phyloP scores from a whole-genome alignment of 2,888 invertebrate genomes.

The Sinodicranocentrus sp. region DNA sequence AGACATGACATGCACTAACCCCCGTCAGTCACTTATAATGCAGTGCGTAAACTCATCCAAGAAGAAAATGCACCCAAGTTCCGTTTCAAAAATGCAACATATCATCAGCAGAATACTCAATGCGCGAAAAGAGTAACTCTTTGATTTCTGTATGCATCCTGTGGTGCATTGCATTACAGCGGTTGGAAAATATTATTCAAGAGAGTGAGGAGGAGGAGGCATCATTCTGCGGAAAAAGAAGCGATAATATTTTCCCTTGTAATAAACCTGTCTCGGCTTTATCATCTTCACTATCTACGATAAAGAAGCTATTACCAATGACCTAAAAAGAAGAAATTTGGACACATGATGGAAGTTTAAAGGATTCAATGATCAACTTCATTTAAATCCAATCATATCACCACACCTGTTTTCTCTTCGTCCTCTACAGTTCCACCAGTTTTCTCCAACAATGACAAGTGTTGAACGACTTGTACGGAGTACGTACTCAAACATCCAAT shows the following conservation, averaged over 20 bases:
- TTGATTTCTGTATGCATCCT: too few relatives aligned
- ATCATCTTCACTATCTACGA: conserved; percentile 25
- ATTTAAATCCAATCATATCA: conserved; percentile 58
- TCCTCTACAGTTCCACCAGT: background rate
- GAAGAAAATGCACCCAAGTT: background rate
- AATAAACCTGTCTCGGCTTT: conserved; percentile 24
- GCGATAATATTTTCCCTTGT: conserved; percentile 1
- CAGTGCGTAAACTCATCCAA: background rate
- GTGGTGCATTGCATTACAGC: background rate
- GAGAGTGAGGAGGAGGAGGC: too few relatives aligned
- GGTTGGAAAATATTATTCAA: too few relatives aligned
- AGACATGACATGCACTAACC: conserved; percentile 20
- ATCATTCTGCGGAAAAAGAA: background rate
- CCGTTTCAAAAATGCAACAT: background rate
- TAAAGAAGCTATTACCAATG: conserved; percentile 36
- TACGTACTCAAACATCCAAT: background rate
- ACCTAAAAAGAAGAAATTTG: conserved; percentile 51
- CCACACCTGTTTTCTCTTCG: conserved; percentile 58
- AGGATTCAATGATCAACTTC: conserved; percentile 35
- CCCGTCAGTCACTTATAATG: conserved; percentile 1
- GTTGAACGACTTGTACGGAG: background rate
- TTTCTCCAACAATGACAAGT: conserved; percentile 29
- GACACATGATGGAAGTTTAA: conserved; percentile 33
- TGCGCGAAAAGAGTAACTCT: too few relatives aligned
- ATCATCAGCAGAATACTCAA: too few relatives aligned